Evolutionary conservation across 2,113 vertebrate genomes (phyloP), one percentile per base, ranked within the genome.

Genomic region (Poecile atricapillus): DNA sequence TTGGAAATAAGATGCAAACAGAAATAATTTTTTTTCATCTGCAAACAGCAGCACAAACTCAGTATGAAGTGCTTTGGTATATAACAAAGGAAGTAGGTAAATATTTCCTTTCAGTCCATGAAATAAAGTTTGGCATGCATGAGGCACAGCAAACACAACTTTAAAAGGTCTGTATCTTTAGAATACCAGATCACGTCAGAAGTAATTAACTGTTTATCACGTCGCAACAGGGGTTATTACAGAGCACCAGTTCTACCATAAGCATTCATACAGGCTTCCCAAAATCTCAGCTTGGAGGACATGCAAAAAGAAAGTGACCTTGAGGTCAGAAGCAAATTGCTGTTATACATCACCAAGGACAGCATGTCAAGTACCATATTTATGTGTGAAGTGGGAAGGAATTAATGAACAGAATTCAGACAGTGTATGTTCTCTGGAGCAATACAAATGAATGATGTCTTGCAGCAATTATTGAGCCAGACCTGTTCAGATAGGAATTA

Each of bases 331-430:
- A 80, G 76, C 12, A 87, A 89, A 94, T 87, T 96, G 80, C 82
- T 52, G 19, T 80, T 93, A 49, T 95, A 84, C 80, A 93, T 93
- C 90, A 95, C 76, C 85, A 88, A 91, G 89, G 67, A 85, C 90
- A 88, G 70, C 56, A 63, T 84, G 90, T 90, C 88, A 83, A 95
- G 88, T 69, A 86, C 83, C 43, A 20, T 80, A 91, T 81, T 96
- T 97, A 91, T 87, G 50, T 84, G 67, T 94, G 90, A 92, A 96
- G 70, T 73, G 53, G 92, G 93, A 94, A 89, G 53, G 70, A 96
- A 90, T 70, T 90, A 92, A 83, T 62, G 46, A 89, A 88, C 55
- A 80, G 73, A 59, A 91, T 92, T 96, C 94, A 90, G 75, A 83
- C 75, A 83, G 79, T 39, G 15, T 63, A n/a, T 59, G 63, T 59